Evolutionary conservation across 2,888 invertebrate genomes (phyloP), one percentile per base, ranked within the genome.

Genomic region (Erannis defoliaria): DNA sequence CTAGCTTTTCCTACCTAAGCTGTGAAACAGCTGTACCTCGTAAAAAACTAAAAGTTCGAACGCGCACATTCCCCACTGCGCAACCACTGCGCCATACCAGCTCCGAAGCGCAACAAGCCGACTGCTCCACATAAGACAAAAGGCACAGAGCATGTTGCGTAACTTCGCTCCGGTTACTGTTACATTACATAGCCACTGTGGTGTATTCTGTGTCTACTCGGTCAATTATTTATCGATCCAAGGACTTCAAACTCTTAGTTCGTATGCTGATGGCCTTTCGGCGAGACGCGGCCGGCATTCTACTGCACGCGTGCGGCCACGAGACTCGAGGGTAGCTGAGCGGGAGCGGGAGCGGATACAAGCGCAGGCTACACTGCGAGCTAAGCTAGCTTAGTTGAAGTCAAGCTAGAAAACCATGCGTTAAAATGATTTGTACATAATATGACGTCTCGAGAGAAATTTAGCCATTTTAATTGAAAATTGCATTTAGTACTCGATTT

Each of bases 251-350:
- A 61, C 61, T 61, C 53, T 59, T 55, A 50, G 56, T 55, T 55
- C 53, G 62, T 55, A 50, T 54, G 55, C 45, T 70, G 63, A 61
- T 67, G 76, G 70, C 76, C 74, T 77, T 71, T 71, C 66, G 51
- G 63, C 51, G 61, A 55, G 68, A 75, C 79, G 76, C 69, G 62
- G 62, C 19, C 55, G 54, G 75, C 70, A 78, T 75, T 72, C 73
- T 67, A 72, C 70, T 68, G 57, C 67, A 40, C 48, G 61, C 23
- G 46, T 16, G 31, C 26, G 65, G 75, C 77, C 59, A 64, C 49
- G 14, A 14, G 37, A 31, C 5, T 8, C 10, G 21, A 62, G 23
- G 55, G 5, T 31, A 45, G 54, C 56, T 16, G 49, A 50, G 38
- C 35, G 9, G 10, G 8, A 46, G 50, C 56, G 60, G 18, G 0